Conservation (phyloP, 1,140 invertebrate genomes). For the Hylyphantes graminicola region DNA sequence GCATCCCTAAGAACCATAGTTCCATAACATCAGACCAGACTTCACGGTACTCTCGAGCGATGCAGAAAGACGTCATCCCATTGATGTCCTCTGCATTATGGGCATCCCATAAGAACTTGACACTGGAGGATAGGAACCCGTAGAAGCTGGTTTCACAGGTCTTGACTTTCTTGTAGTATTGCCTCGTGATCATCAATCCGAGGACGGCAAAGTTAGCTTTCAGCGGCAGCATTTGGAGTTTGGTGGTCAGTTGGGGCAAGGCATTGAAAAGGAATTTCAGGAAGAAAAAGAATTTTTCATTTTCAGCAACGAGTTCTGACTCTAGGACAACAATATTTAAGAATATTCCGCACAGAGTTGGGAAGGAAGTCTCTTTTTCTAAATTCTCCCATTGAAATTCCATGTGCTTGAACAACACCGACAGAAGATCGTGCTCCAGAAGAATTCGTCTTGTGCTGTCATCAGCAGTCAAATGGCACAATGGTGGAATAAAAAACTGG, state of each 20-base stretch:
- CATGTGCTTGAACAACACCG: constrained; percentile 65
- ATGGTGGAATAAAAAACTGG: constrained; percentile 82
- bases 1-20: constrained; percentile 93
- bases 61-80: constrained; percentile 79
- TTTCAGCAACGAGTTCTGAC: constrained; percentile 81
- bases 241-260: constrained; percentile 84
- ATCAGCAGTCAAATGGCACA: constrained; percentile 91
- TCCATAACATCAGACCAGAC: constrained; percentile 89
- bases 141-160: constrained; percentile 62
- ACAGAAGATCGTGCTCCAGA: constrained; percentile 72
- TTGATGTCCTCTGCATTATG: constrained; percentile 84
- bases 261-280: constrained; percentile 88
- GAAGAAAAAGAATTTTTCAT: constrained; percentile 79
- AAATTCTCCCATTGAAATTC: constrained; percentile 33
- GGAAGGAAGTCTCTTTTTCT: constrained; percentile 69
- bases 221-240: constrained; percentile 83
- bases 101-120: constrained; percentile 91
- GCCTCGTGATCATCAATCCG: constrained; percentile 84
- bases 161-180: constrained; percentile 75
- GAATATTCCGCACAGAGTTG: constrained; percentile 88
- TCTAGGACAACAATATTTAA: constrained; percentile 93
- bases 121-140: constrained; percentile 66
- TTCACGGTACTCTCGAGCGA: constrained; percentile 86
- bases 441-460: constrained; percentile 85
- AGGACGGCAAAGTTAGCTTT: constrained; percentile 86